Evolutionary conservation across 2,797 vertebrate species (phyloP).

Genomic region (Anguilla pacifica): DNA sequence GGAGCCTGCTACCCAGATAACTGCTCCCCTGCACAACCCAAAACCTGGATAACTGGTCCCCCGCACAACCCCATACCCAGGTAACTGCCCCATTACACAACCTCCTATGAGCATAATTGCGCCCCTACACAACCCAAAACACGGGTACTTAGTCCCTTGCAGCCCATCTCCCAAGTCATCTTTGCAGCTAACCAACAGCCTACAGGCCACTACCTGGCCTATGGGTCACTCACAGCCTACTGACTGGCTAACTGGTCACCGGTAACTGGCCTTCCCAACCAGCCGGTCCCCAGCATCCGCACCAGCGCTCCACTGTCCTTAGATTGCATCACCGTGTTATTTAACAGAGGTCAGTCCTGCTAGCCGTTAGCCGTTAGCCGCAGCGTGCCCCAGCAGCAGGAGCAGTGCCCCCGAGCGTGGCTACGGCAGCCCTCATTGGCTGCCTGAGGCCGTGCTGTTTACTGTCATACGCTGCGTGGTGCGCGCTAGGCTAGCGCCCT

Average conservation of each 20-base stretch:
- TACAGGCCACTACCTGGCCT: not conserved
- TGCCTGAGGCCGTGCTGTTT: not conserved
- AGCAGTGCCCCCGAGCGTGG: not conserved
- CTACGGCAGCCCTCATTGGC: not conserved
- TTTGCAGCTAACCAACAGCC: not conserved
- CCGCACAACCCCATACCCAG: not conserved
- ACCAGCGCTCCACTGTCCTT: too few relatives aligned
- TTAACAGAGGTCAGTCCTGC: not conserved
- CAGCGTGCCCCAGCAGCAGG: not conserved
- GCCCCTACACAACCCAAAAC: not conserved
- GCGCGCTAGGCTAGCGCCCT: not conserved
- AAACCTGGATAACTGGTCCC: not conserved
- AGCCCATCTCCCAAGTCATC: not conserved
- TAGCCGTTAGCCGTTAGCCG: not conserved
- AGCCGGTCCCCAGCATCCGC: not conserved
- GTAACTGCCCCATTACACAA: not conserved
- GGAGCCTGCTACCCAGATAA: not conserved
- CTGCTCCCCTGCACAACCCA: not conserved
- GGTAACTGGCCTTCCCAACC: too few relatives aligned
- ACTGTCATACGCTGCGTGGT: not conserved
- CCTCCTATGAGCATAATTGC: not conserved
- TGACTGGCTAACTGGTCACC: not conserved
- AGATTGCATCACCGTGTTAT: not conserved
- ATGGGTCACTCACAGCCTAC: not conserved
- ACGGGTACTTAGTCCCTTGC: not conserved